A percentile compares a stretch with the other conserved stretches of the same genome.
phyloP scores from a whole-genome alignment of 1,140 invertebrate species.

The Hylaeus anthracinus region DNA sequence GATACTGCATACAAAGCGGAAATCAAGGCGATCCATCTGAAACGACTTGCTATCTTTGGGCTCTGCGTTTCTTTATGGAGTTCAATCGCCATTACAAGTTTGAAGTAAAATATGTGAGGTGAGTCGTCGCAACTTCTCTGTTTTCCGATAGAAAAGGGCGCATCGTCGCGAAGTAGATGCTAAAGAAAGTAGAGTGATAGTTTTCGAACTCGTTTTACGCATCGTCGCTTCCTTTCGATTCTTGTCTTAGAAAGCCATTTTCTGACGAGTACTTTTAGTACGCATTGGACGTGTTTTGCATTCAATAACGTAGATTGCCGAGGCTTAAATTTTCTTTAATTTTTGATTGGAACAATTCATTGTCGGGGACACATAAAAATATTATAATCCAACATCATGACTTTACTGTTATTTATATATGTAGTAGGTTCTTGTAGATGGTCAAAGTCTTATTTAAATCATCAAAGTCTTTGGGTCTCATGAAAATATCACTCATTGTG shows the following conservation, averaged over 20 bases:
- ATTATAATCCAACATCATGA: background rate
- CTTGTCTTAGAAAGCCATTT: constrained; percentile 33
- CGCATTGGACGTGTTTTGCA: background rate
- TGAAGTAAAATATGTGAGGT: constrained; percentile 94
- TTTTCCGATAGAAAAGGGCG: constrained; percentile 24
- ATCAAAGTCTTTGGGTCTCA: too few species aligned
- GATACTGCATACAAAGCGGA: constrained; percentile 75
- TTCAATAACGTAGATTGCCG: background rate
- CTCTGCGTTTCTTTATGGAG: constrained; percentile 97
- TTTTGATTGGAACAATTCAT: background rate
- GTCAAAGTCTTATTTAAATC: too few species aligned
- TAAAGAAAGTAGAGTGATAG: constrained; percentile 42
- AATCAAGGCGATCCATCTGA: constrained; percentile 84
- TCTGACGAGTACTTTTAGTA: constrained; percentile 5
- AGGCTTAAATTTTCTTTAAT: constrained; percentile 22
- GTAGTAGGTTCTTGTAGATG: too few species aligned
- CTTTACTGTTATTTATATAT: too few species aligned
- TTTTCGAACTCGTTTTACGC: constrained; percentile 69
- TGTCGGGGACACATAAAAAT: background rate
- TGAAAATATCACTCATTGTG: too few species aligned
- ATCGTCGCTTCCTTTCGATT: constrained; percentile 63
- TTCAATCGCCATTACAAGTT: constrained; percentile 94
- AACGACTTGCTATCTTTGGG: constrained; percentile 96
- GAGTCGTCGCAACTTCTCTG: constrained; percentile 66
- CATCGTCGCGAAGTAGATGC: constrained; percentile 13